Evolutionary conservation across 1,140 invertebrate species (phyloP).

Genomic region (Lamellibrachia luymesi): DNA sequence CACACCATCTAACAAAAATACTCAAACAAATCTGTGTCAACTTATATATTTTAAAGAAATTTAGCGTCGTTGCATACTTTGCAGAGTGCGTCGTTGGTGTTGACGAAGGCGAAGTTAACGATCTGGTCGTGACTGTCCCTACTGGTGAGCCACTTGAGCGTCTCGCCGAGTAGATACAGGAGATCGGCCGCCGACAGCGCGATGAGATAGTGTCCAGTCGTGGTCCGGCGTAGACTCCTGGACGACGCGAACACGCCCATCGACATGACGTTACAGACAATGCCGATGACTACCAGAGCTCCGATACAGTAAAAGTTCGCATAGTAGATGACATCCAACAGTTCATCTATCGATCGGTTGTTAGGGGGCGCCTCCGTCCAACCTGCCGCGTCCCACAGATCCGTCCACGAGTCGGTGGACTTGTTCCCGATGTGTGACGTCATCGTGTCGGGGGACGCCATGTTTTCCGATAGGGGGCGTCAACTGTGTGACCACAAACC

Average conservation of each 20-base stretch:
- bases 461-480: background rate
- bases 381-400: background rate
- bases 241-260: conserved; percentile 20
- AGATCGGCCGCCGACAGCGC: conserved; percentile 19
- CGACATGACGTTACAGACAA: conserved; percentile 12
- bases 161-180: conserved; percentile 17
- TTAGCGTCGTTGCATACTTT: background rate
- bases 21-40: no score
- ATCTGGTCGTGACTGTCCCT: background rate
- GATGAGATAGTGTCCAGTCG: conserved; percentile 25
- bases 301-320: conserved; percentile 3
- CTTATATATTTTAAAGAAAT: no score
- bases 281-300: background rate
- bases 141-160: conserved; percentile 16
- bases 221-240: conserved; percentile 7
- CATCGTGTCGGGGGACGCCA: background rate
- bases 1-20: no score
- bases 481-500: background rate
- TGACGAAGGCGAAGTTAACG: conserved; percentile 16
- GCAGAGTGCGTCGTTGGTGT: conserved; percentile 14
- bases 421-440: background rate
- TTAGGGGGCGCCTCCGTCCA: background rate
- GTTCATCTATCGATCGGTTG: background rate
- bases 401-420: background rate
- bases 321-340: background rate